Conservation (phyloP, 2,113 vertebrate genomes). For the Corapipo altera region DNA sequence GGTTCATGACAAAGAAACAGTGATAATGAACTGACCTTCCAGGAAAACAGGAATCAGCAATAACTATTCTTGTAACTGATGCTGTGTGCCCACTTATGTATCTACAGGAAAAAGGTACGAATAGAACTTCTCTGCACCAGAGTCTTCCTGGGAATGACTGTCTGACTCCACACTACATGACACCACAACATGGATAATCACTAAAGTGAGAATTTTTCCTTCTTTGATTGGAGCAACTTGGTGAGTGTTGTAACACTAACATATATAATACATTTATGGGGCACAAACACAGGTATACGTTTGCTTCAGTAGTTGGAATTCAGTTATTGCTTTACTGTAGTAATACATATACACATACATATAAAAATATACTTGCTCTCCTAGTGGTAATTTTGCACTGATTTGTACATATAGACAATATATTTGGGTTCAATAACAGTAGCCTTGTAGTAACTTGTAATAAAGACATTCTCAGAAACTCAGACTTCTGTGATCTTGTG, state of each 20-base stretch:
- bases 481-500: background rate
- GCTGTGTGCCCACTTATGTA: rapidly evolving
- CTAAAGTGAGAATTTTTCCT: background rate
- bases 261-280: background rate
- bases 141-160: background rate
- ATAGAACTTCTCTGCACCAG: background rate
- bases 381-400: background rate
- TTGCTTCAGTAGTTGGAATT: background rate
- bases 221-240: rapidly evolving
- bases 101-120: background rate
- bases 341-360: background rate
- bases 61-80: background rate
- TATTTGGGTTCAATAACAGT: background rate
- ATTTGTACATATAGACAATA: background rate
- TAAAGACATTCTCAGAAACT: background rate
- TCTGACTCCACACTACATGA: background rate
- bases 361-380: background rate
- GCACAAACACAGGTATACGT: rapidly evolving
- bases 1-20: background rate
- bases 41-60: background rate
- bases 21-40: background rate
- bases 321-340: background rate
- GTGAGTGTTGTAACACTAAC: background rate
- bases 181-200: background rate
- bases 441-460: background rate